Evolutionary conservation across 1,140 invertebrate genomes (phyloP).

Genomic region (Danaus plexippus): DNA sequence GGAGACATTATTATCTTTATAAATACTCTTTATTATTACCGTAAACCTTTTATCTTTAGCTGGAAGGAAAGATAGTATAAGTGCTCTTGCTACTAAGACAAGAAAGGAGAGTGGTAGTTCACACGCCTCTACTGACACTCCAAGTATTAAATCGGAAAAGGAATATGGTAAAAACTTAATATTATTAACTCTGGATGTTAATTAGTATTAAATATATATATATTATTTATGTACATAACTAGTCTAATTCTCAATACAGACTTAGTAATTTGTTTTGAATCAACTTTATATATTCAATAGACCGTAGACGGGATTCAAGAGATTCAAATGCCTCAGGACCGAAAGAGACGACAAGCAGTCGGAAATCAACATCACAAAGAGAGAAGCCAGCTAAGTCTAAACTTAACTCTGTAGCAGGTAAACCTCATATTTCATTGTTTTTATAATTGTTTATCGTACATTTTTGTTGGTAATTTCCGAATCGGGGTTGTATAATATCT

Average conservation of each 20-base stretch:
- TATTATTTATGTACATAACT: too few species aligned
- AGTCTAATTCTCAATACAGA: too few species aligned
- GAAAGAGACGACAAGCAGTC: slow-evolving; percentile 42
- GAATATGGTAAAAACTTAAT: slow-evolving; percentile 50
- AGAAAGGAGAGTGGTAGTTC: slow-evolving; percentile 66
- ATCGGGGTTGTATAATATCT: too few species aligned
- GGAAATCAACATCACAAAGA: slow-evolving; percentile 50
- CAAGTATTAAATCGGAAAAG: slow-evolving; percentile 63
- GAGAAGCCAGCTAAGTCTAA: slow-evolving; percentile 47
- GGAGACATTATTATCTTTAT: too few species aligned
- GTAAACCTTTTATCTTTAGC: slow-evolving; percentile 13
- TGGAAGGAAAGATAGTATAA: slow-evolving; percentile 55
- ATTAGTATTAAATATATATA: not conserved
- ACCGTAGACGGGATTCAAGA: slow-evolving; percentile 55
- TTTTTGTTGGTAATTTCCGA: not conserved
- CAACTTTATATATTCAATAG: slow-evolving; percentile 21
- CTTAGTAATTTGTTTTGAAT: too few species aligned
- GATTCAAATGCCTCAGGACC: slow-evolving; percentile 64
- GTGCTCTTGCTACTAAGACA: slow-evolving; percentile 49
- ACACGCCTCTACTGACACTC: slow-evolving; percentile 60
- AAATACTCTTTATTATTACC: not conserved
- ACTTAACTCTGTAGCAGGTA: slow-evolving; percentile 39
- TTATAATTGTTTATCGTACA: slow-evolving; percentile 2
- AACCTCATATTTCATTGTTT: slow-evolving; percentile 7
- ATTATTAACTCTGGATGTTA: slow-evolving; percentile 1